Evolutionary conservation across 1,140 invertebrate genomes (phyloP).

Genomic region (Arctopsyche grandis): DNA sequence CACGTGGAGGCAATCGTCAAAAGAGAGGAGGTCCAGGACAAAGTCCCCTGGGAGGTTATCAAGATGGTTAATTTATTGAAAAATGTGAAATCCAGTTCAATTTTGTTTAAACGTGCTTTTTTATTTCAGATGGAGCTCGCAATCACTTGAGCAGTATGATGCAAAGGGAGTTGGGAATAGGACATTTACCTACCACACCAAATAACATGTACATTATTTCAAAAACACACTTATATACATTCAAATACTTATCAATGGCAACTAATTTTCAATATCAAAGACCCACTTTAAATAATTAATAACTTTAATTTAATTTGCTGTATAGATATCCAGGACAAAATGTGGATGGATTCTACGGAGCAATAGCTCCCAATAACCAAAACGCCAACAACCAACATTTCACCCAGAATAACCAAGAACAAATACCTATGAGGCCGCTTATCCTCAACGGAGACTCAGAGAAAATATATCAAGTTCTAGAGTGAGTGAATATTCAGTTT

Average conservation of each 20-base stretch:
- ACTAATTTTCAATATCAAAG: neutral
- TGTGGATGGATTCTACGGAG: conserved; percentile 40
- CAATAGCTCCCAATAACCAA: conserved; percentile 22
- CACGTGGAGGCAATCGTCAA: conserved; percentile 32
- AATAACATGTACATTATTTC: conserved; percentile 60
- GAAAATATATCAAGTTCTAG: conserved; percentile 72
- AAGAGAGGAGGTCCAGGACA: conserved; percentile 49
- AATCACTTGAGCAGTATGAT: conserved; percentile 66
- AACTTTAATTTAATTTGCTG: no score
- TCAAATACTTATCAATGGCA: neutral
- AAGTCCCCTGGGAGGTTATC: conserved; percentile 47
- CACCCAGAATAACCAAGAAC: conserved; percentile 70
- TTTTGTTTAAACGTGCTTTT: neutral
- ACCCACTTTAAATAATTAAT: no score
- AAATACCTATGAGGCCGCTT: conserved; percentile 80
- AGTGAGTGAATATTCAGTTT: conserved; percentile 69
- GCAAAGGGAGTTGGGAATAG: conserved; percentile 63
- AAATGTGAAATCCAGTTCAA: neutral
- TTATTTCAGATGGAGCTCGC: conserved; percentile 59
- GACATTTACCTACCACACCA: conserved; percentile 56
- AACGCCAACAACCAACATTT: conserved; percentile 39
- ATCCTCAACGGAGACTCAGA: conserved; percentile 75
- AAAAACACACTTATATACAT: no score
- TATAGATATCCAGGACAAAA: conserved; percentile 44
- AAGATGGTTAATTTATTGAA: neutral